phyloP scores from a whole-genome alignment of 1,140 invertebrate genomes.

The Pseudachorutes palmiensis region DNA sequence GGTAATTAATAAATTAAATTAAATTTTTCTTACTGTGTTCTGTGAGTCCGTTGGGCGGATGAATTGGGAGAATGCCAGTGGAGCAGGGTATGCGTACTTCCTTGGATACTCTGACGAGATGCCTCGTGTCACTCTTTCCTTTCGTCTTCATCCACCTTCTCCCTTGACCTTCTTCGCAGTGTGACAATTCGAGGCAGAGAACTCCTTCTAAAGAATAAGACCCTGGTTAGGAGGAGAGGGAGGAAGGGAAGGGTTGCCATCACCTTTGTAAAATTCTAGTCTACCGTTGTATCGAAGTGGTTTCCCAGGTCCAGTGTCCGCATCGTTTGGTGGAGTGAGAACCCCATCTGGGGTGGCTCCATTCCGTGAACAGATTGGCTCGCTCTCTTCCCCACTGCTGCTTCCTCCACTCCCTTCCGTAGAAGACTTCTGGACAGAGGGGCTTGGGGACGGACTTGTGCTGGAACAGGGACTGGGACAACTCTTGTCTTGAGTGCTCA shows the following conservation, averaged over 20 bases:
- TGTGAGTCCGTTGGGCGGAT: background rate
- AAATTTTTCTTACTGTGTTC: background rate
- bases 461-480: background rate
- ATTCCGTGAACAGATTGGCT: conserved; percentile 6
- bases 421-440: background rate
- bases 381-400: conserved; percentile 14
- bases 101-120: conserved; percentile 45
- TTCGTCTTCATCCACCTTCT: conserved; percentile 76
- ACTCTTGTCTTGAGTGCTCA: background rate
- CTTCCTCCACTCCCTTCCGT: conserved; percentile 7
- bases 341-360: background rate
- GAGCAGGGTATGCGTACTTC: conserved; percentile 29
- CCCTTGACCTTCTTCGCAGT: conserved; percentile 67
- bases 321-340: conserved; percentile 23
- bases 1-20: background rate
- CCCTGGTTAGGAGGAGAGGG: background rate
- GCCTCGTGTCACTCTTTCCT: conserved; percentile 75
- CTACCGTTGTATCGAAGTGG: conserved; percentile 43
- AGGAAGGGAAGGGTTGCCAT: background rate
- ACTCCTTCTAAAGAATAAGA: conserved; percentile 57
- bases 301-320: conserved; percentile 32
- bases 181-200: conserved; percentile 74
- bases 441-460: conserved; percentile 8
- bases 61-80: conserved; percentile 13
- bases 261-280: conserved; percentile 54